These are phyloP conservation scores for Asobara japonica DNA, from an alignment of 1,140 invertebrate species.

Conservation along the genomic window DNA sequence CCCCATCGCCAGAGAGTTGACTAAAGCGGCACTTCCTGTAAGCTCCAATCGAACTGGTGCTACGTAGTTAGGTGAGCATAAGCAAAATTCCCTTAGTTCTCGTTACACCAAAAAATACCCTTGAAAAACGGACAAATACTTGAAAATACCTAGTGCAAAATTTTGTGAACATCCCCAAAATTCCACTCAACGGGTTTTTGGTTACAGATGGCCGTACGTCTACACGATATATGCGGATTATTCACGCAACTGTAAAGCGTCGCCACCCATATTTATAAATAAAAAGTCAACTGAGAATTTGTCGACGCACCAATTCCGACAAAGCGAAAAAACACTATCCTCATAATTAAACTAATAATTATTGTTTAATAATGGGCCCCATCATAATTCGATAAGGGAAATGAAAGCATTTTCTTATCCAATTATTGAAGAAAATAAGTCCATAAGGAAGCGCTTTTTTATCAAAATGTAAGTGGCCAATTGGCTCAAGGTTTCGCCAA, in stretches of 20 bases:
- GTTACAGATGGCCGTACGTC: slow-evolving; percentile 51
- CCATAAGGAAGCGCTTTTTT: neutral
- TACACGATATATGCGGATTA: slow-evolving; percentile 45
- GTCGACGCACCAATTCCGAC: neutral
- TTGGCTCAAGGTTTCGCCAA: slow-evolving; percentile 8
- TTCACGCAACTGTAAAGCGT: slow-evolving; percentile 34
- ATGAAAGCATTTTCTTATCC: slow-evolving; percentile 19
- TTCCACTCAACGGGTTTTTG: slow-evolving; percentile 43
- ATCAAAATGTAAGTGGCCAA: slow-evolving; percentile 28
- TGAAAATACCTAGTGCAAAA: slow-evolving; percentile 40
- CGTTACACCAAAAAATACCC: slow-evolving; percentile 3
- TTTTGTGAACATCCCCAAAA: slow-evolving; percentile 37
- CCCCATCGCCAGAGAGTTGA: neutral
- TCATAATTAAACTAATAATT: neutral
- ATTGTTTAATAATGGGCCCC: neutral
- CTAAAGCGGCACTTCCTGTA: slow-evolving; percentile 41
- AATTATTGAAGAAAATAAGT: neutral
- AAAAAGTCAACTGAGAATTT: neutral
- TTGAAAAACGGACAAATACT: slow-evolving; percentile 31
- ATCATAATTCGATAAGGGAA: slow-evolving; percentile 16
- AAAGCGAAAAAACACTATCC: neutral
- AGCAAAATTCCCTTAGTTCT: neutral
- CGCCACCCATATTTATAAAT: slow-evolving; percentile 9
- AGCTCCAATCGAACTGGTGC: slow-evolving; percentile 39
- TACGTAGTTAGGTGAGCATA: slow-evolving; percentile 53